Percentiles rank a stretch among this genome's conserved stretches.
phyloP scores from a whole-genome alignment of 2,113 vertebrate species.

The Oreamnos americanus region DNA sequence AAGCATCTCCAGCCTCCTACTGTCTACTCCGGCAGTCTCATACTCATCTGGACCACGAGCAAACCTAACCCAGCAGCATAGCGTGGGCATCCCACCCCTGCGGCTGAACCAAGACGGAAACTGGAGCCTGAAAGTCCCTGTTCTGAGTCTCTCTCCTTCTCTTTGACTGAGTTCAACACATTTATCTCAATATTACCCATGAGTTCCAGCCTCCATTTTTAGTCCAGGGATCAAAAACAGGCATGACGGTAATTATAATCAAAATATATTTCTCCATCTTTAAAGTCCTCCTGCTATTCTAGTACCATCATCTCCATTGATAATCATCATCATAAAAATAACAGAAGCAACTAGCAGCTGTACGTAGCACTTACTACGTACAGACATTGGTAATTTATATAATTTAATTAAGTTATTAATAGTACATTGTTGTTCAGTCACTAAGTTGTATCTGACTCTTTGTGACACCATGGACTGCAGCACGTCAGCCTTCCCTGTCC shows the following conservation, averaged over 20 bases:
- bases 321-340: not conserved
- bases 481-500: not conserved
- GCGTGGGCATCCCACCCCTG: accelerated
- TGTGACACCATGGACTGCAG: not conserved
- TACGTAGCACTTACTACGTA: not conserved
- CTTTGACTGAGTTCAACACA: not conserved
- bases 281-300: not conserved
- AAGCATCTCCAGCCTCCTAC: not conserved
- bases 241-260: not conserved
- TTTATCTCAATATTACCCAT: not conserved
- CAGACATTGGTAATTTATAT: not conserved
- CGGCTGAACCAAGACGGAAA: not conserved
- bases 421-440: not conserved
- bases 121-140: not conserved
- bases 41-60: not conserved
- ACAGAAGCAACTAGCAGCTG: not conserved
- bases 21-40: not conserved
- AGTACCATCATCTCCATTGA: not conserved
- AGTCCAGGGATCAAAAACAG: not conserved
- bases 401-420: not conserved
- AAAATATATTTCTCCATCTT: not conserved
- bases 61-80: not conserved
- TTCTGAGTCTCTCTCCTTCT: not conserved
- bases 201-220: not conserved
- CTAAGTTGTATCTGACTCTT: not conserved